These are phyloP conservation scores for Tiliacea citrago DNA, from an alignment of 2,888 invertebrate species.

Conservation along the genomic window DNA sequence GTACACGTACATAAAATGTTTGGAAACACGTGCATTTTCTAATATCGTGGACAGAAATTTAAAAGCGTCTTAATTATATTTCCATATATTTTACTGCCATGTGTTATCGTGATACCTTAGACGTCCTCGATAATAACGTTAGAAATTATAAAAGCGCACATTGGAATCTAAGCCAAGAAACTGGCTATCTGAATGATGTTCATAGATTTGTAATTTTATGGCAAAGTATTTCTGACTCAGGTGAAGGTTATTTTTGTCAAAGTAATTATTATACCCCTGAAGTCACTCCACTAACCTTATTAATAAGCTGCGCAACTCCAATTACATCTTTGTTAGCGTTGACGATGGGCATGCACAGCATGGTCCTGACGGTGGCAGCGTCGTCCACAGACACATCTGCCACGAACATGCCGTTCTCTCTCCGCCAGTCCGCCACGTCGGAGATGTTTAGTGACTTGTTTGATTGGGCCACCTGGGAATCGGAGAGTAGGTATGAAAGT, in stretches of 20 bases:
- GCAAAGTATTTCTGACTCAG: background rate
- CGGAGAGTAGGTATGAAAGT: background rate
- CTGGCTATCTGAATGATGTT: background rate
- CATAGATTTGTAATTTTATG: background rate
- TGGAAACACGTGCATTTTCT: no score
- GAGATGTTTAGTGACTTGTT: constrained; percentile 97
- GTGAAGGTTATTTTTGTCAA: background rate
- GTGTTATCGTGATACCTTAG: no score
- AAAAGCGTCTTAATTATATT: no score
- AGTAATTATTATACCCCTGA: background rate
- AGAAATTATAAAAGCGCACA: no score
- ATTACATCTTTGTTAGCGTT: constrained; percentile 97
- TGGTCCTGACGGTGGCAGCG: constrained; percentile 93
- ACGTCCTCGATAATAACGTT: no score
- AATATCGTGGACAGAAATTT: no score
- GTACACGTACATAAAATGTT: no score
- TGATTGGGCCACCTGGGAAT: constrained; percentile 94
- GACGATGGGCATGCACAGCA: constrained; percentile 98
- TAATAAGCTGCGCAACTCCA: constrained; percentile 97
- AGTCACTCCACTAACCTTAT: constrained; percentile 91
- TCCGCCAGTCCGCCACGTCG: constrained; percentile 95
- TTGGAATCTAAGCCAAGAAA: background rate
- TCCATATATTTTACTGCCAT: no score
- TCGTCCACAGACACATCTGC: constrained; percentile 85
- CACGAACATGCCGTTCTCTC: constrained; percentile 91